Base-by-base conservation (phyloP, 64 coral and sea anemone species). In the Porites lutea region DNA sequence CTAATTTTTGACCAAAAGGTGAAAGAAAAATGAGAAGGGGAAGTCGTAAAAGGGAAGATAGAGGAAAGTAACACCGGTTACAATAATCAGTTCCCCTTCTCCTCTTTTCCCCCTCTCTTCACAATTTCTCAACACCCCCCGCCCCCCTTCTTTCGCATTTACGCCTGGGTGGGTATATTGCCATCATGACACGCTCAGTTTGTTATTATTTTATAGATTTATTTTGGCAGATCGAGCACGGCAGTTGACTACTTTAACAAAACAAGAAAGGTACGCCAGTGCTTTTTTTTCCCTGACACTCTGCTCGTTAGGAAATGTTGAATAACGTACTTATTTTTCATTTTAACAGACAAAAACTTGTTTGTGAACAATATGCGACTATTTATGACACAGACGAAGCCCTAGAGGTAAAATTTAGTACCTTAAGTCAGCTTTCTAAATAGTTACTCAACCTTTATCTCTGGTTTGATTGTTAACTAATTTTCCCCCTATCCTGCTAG, bases 351-450 rank as follows among this genome's bases (percentile, higher is more conserved):
- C 89, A 90, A 78, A 84, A 67, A 46, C 49, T 67, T 20, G 88
- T 95, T 47, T 90, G 87, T 61, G 78, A 95, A 61, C 79, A 95
- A 47, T 95, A 95, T 76, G 79, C 87, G 2, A 85, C 44, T 45
- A 95, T 95, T 51, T 95, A 59, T 86, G 87, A 72, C 48, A 69
- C 78, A 60, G 43, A 78, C 20, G 93, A 95, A 71, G 93, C 93
- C n/a, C 83, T 95, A n/a, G 44, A 95, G 87, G 87, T 95, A 49
- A 58, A 21, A 57, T 57, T 57, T 57, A 57, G 19, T 48, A 49
- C 20, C 48, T 86, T 37, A 37, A 37, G 27, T 37, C n/a, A 53
- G 46, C 16, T 23, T 72, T 20, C 72, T 4, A n/a, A 14, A 64
- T 65, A 18, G 13, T 78, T 10, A 3, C 52, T 2, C n/a, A 71